These are phyloP conservation scores for Epizoanthus illoricatus DNA, from an alignment of 92 coral and sea anemone genomes.

Conservation along the genomic window DNA sequence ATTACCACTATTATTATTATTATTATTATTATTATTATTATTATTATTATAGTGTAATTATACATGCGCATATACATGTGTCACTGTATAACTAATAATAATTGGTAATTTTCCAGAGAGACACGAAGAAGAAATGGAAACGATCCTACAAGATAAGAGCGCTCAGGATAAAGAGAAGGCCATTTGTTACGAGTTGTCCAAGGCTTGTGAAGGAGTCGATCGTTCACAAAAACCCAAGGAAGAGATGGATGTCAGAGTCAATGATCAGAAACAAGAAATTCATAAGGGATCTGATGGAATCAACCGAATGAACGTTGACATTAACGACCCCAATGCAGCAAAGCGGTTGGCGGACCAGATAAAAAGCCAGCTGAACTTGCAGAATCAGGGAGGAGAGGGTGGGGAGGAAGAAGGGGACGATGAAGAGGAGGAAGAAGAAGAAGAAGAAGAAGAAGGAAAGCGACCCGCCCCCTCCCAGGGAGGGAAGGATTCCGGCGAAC, in stretches of 20 bases:
- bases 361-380: slow-evolving; percentile 69
- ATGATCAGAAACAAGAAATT: slow-evolving; percentile 66
- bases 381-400: slow-evolving; percentile 48
- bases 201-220: slow-evolving; percentile 97
- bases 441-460: slow-evolving; percentile 18
- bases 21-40: no score
- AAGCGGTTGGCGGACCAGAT: slow-evolving; percentile 82
- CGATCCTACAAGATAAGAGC: slow-evolving; percentile 49
- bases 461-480: no score
- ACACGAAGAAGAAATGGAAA: slow-evolving; percentile 93
- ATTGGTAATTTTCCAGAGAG: slow-evolving; percentile 57
- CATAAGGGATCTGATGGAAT: slow-evolving; percentile 63
- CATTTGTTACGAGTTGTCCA: slow-evolving; percentile 83
- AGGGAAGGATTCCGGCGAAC: not conserved
- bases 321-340: slow-evolving; percentile 92
- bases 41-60: no score
- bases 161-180: slow-evolving; percentile 66
- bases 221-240: slow-evolving; percentile 91
- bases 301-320: slow-evolving; percentile 80
- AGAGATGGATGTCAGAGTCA: slow-evolving; percentile 76
- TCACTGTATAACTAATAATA: not conserved
- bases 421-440: slow-evolving; percentile 24
- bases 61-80: no score
- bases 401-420: slow-evolving; percentile 58
- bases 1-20: no score